Conservation (phyloP, 2,113 vertebrate species). For the Nestor notabilis region DNA sequence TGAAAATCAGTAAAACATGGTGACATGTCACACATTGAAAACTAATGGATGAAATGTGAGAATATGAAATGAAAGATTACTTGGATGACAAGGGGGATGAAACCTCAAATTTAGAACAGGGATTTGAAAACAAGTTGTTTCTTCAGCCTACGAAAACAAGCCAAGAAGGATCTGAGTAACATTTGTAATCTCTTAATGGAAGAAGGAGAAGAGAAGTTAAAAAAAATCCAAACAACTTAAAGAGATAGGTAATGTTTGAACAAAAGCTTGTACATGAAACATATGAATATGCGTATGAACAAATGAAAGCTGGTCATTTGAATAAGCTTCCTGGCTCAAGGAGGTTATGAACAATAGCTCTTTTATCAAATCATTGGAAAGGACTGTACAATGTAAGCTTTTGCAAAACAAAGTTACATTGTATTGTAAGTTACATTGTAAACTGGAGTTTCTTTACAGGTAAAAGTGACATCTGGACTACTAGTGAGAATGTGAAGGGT, state of each 20-base stretch:
- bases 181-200: not conserved
- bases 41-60: not conserved
- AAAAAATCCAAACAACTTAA: not conserved
- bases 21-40: not conserved
- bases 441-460: not conserved
- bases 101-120: not conserved
- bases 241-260: not conserved
- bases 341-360: not conserved
- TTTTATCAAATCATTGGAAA: not conserved
- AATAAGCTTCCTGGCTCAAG: not conserved
- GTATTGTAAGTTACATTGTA: not conserved
- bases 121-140: not conserved
- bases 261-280: not conserved
- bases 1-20: not conserved
- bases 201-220: not conserved
- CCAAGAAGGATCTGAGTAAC: not conserved
- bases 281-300: not conserved
- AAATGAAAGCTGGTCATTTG: not conserved
- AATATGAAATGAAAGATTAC: not conserved
- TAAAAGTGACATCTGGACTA: not conserved
- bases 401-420: not conserved
- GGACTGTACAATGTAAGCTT: rapidly evolving
- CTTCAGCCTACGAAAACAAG: not conserved
- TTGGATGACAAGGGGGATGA: not conserved
- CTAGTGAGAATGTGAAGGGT: not conserved